phyloP scores from a whole-genome alignment of 2,888 invertebrate genomes.

The Chloroclysta siterata region DNA sequence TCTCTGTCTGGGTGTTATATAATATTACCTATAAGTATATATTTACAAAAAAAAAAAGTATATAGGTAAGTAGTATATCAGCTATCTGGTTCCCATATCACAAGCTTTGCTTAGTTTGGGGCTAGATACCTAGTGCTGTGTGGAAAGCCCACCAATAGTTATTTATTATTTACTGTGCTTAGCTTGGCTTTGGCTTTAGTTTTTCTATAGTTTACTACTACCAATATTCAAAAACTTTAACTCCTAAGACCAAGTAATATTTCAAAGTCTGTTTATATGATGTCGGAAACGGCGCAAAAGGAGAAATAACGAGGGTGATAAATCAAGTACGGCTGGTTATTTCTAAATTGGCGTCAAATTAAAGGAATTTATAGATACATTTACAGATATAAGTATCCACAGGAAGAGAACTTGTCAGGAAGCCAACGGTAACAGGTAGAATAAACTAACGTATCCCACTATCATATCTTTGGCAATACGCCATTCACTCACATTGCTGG shows the following conservation, averaged over 20 bases:
- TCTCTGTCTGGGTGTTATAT: no score
- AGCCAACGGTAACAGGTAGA: constrained; percentile 69
- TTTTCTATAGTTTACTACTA: no score
- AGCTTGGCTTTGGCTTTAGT: no score
- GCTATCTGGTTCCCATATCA: no score
- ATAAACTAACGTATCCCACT: constrained; percentile 47
- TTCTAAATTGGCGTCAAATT: constrained; percentile 42
- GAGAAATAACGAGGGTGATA: constrained; percentile 17
- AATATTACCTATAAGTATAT: no score
- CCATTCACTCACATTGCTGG: constrained; percentile 39
- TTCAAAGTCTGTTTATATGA: constrained; percentile 4
- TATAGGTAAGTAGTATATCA: no score
- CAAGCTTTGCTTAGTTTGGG: no score
- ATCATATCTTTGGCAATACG: constrained; percentile 39
- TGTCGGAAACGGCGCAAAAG: constrained; percentile 5
- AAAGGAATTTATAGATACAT: constrained; percentile 43
- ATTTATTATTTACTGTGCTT: no score
- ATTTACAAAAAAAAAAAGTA: no score
- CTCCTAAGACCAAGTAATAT: constrained; percentile 1
- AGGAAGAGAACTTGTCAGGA: constrained; percentile 58
- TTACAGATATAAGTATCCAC: background rate
- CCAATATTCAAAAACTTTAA: no score
- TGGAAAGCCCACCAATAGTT: no score
- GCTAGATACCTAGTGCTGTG: no score
- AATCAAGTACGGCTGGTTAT: constrained; percentile 41